Conservation (phyloP, 2,113 vertebrate genomes). For the Gavialis gangeticus region DNA sequence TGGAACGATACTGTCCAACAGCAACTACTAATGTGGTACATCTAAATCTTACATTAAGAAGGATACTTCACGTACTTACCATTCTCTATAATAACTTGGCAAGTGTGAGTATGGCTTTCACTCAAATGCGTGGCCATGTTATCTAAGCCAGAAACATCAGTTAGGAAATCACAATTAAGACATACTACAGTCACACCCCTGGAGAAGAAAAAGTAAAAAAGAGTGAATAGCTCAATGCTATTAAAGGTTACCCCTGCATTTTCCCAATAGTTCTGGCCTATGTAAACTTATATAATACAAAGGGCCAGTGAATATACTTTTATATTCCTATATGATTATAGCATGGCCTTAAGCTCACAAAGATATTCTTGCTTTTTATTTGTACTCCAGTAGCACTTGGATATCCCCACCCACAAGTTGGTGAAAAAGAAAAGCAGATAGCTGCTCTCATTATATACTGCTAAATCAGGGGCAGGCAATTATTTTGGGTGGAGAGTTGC, state of each 20-base stretch:
- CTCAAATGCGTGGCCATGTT: slow-evolving; percentile 92
- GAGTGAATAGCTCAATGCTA: neutral
- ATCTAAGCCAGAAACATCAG: slow-evolving; percentile 87
- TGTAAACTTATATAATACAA: neutral
- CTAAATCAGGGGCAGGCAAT: too few relatives aligned
- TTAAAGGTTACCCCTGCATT: neutral
- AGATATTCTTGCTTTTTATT: slow-evolving; percentile 8
- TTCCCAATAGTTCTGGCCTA: neutral
- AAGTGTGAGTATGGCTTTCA: slow-evolving; percentile 86
- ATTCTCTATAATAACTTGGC: slow-evolving; percentile 90
- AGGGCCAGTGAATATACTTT: neutral
- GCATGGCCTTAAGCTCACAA: neutral
- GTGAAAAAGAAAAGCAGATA: neutral
- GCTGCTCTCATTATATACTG: neutral
- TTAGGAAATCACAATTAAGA: slow-evolving; percentile 91
- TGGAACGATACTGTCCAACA: too few relatives aligned
- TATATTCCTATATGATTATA: neutral
- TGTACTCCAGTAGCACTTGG: slow-evolving; percentile 1
- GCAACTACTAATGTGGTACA: too few relatives aligned
- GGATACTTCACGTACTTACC: slow-evolving; percentile 75
- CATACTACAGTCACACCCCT: slow-evolving; percentile 92
- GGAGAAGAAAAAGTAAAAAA: slow-evolving; percentile 3
- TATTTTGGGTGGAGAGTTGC: too few relatives aligned
- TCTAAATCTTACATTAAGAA: neutral
- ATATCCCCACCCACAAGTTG: neutral